phyloP scores from a whole-genome alignment of 2,888 invertebrate species.

The Orthonevra nobilis region DNA sequence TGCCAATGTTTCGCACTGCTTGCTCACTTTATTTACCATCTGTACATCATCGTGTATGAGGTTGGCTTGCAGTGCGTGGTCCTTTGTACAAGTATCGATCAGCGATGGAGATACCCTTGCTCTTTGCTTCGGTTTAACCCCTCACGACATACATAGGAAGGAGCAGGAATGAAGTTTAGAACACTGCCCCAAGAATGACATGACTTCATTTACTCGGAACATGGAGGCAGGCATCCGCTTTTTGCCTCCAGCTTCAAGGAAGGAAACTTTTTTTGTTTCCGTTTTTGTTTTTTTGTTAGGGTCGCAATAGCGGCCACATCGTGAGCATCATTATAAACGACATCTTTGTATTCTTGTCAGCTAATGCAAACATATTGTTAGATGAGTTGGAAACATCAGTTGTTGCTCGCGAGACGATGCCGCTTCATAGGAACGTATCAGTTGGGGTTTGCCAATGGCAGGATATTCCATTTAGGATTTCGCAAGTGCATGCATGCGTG shows the following conservation, averaged over 20 bases:
- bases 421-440: background rate
- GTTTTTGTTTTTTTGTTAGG: background rate
- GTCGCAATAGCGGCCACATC: constrained; percentile 18
- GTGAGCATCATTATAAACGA: constrained; percentile 66
- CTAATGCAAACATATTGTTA: constrained; percentile 68
- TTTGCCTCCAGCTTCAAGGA: constrained; percentile 30
- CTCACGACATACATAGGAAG: constrained; percentile 25
- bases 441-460: constrained; percentile 22
- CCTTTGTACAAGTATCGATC: constrained; percentile 54
- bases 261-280: constrained; percentile 21
- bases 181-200: constrained; percentile 46
- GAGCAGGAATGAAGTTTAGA: constrained; percentile 48
- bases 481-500: constrained; percentile 22
- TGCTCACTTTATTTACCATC: constrained; percentile 44
- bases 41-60: constrained; percentile 5
- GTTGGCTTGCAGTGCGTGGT: constrained; percentile 61
- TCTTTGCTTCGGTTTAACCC: constrained; percentile 22
- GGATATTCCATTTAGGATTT: constrained; percentile 45
- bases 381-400: constrained; percentile 69
- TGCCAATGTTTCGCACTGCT: constrained; percentile 25
- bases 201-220: constrained; percentile 56
- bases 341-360: constrained; percentile 69
- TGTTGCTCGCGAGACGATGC: constrained; percentile 34
- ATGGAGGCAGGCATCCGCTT: constrained; percentile 18
- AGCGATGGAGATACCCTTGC: constrained; percentile 28